phyloP scores from a whole-genome alignment of 2,113 vertebrate species.

The Dunckerocampus dactyliophorus region DNA sequence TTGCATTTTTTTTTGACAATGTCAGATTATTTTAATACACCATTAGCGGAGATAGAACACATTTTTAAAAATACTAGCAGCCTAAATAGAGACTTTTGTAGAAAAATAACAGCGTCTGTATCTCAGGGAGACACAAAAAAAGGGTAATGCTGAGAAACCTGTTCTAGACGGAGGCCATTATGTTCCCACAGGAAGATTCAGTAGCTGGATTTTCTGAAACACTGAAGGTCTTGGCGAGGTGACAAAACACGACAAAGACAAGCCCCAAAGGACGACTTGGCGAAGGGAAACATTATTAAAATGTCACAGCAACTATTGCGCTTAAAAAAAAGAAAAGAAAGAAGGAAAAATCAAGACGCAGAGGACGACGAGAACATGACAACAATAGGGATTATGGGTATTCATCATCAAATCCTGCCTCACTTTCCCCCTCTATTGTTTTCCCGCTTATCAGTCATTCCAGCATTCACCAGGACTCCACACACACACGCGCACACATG shows the following conservation, averaged over 20 bases:
- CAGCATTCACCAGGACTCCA: conserved; percentile 19
- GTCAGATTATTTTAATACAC: too few species aligned
- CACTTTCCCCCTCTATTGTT: conserved; percentile 25
- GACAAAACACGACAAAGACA: background rate
- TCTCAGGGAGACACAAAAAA: background rate
- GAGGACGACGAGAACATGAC: conserved; percentile 24
- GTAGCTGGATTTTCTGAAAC: background rate
- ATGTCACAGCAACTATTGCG: background rate
- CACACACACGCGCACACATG: conserved; percentile 23
- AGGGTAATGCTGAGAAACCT: background rate
- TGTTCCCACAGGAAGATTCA: background rate
- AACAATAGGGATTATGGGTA: conserved; percentile 46
- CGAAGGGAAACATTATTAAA: background rate
- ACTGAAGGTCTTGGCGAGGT: background rate
- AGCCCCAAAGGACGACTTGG: background rate
- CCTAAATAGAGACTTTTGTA: background rate
- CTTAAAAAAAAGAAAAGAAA: background rate
- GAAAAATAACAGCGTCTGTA: background rate
- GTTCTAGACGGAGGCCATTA: background rate
- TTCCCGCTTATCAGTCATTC: background rate
- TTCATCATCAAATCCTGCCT: conserved; percentile 17
- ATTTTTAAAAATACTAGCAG: too few species aligned
- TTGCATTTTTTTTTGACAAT: too few species aligned
- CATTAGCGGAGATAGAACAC: too few species aligned
- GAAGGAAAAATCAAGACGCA: background rate